phyloP scores from a whole-genome alignment of 64 coral and sea anemone genomes.

The Pocillopora verrucosa region DNA sequence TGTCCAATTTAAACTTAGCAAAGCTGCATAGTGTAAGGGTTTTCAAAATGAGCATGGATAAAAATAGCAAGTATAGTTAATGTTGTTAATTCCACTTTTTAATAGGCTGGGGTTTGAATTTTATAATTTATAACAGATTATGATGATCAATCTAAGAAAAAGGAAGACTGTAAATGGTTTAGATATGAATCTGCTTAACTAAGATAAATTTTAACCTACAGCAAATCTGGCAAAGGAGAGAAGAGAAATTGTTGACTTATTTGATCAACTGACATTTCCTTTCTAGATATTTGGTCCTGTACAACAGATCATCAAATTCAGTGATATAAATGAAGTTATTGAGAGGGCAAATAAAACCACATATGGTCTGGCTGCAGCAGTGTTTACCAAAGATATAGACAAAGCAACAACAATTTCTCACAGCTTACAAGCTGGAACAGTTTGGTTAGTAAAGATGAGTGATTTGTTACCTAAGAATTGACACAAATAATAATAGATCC shows the following conservation, averaged over 20 bases:
- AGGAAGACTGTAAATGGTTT: no score
- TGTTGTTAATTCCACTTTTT: no score
- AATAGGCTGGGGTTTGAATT: no score
- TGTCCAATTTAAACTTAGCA: neutral
- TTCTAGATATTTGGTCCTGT: conserved; percentile 96
- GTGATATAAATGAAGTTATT: conserved; percentile 85
- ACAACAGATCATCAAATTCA: conserved; percentile 93
- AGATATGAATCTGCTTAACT: no score
- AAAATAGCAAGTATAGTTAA: no score
- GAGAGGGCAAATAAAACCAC: conserved; percentile 90
- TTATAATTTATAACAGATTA: no score
- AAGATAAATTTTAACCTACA: neutral
- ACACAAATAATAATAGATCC: no score
- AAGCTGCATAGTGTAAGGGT: no score
- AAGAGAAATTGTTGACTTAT: neutral
- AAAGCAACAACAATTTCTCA: conserved; percentile 76
- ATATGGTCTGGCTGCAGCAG: conserved; percentile 91
- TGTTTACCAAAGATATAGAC: conserved; percentile 93
- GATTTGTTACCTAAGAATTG: no score
- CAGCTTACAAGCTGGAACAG: conserved; percentile 76
- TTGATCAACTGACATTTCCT: neutral
- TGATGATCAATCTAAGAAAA: no score
- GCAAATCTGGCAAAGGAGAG: neutral
- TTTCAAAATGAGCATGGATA: no score
- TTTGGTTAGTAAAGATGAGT: conserved; percentile 60